Conservation (phyloP, 2,797 vertebrate genomes). For the Danio choprae region DNA sequence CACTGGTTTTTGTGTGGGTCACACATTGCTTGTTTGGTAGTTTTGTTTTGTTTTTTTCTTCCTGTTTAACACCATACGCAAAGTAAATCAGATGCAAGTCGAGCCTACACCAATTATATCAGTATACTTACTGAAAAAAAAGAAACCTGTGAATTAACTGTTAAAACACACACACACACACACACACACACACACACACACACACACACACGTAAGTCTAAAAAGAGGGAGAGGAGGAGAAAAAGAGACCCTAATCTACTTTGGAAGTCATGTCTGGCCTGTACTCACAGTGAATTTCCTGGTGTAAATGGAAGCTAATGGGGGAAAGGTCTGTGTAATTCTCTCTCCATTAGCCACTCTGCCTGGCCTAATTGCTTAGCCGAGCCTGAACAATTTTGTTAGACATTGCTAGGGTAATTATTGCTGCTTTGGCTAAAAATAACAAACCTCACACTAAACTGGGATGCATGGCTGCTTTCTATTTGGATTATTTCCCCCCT, state of each 20-base stretch:
- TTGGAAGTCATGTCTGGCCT: conserved; percentile 74
- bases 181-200: not conserved
- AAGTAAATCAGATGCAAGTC: not conserved
- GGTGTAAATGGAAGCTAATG: conserved; percentile 82
- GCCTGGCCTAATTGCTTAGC: conserved; percentile 80
- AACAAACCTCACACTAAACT: conserved; percentile 65
- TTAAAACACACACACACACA: too few species aligned
- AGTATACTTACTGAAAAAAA: conserved; percentile 10
- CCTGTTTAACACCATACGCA: not conserved
- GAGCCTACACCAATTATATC: not conserved
- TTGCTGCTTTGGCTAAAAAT: conserved; percentile 79
- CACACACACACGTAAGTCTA: not conserved
- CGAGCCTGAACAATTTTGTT: conserved; percentile 81
- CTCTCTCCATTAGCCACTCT: conserved; percentile 78
- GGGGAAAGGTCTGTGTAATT: conserved; percentile 80
- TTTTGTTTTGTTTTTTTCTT: not conserved
- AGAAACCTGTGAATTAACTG: conserved; percentile 5
- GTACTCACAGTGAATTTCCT: conserved; percentile 75
- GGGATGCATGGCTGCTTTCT: conserved; percentile 55
- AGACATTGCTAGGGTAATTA: conserved; percentile 78
- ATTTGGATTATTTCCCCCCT: conserved; percentile 6
- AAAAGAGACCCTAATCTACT: conserved; percentile 68
- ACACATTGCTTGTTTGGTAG: not conserved
- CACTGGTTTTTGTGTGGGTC: conserved; percentile 10
- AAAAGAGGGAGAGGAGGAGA: conserved; percentile 12